These are phyloP conservation scores for Aleiodes testaceus DNA, from an alignment of 2,888 invertebrate species.

Conservation along the genomic window DNA sequence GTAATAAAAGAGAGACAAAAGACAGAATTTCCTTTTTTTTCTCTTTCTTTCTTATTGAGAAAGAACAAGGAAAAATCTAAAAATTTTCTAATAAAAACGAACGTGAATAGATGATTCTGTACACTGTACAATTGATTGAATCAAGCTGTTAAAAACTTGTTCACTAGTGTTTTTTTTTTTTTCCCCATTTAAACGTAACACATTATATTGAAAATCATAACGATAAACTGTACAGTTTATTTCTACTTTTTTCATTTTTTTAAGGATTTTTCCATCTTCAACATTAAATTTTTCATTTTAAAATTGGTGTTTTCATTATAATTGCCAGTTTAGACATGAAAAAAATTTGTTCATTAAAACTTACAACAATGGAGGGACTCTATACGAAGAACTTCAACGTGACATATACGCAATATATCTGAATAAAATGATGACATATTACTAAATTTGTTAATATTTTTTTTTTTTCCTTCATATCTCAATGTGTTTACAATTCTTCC, in stretches of 20 bases:
- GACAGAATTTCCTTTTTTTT: constrained; percentile 45
- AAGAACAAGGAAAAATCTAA: background rate
- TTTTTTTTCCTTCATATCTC: background rate
- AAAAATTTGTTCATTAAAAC: constrained; percentile 45
- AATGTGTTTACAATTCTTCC: background rate
- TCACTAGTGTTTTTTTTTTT: constrained; percentile 36
- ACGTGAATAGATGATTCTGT: constrained; percentile 52
- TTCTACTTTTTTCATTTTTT: constrained; percentile 30
- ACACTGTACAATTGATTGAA: constrained; percentile 58
- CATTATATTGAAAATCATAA: constrained; percentile 35
- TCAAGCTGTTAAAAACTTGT: constrained; percentile 49
- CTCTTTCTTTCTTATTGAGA: background rate
- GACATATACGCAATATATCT: constrained; percentile 49
- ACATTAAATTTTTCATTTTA: constrained; percentile 43
- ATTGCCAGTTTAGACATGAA: constrained; percentile 29
- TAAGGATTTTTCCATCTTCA: constrained; percentile 26
- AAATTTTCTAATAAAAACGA: constrained; percentile 22
- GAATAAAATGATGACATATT: background rate
- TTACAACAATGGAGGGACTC: constrained; percentile 56
- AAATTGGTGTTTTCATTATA: constrained; percentile 31
- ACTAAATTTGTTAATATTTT: constrained; percentile 12
- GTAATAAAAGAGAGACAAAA: constrained; percentile 38
- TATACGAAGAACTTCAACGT: constrained; percentile 55
- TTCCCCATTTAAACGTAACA: constrained; percentile 48
- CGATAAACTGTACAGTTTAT: constrained; percentile 40